Evolutionary conservation across 2,113 vertebrate species (phyloP), one percentile per base, ranked within the genome.

Genomic region (Hemiprocne comata): DNA sequence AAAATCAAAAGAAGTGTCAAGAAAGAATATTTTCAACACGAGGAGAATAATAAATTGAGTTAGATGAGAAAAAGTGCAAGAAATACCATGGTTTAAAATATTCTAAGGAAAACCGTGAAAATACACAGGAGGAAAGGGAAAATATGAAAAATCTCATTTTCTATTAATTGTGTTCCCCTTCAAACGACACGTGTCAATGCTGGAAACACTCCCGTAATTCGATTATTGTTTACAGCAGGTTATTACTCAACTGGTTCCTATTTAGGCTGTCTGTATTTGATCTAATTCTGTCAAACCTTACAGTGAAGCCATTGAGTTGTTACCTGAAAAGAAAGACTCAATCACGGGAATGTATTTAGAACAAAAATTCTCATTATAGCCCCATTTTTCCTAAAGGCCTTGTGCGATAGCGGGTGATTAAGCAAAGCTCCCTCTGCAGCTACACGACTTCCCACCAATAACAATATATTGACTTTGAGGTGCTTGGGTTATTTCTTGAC

Each of bases 321-420:
- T 85, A 93, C 90, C 94, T 89, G 94, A 69, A 86, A 92, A 93
- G 58, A 92, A 97, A 95, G 92, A 36, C 54, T 81, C 89, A 54
- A 90, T 87, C 88, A 42, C 3, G 3, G 79, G 94, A 58, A 88
- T 64, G 44, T 57, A 38, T 95, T 94, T 90, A 93, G 88, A 89
- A 90, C 91, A 88, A 87, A 97, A 97, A 65, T 90, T 95, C 94
- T 94, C 97, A 87, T 95, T 96, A 69, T 13, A 61, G 65, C 61
- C 34, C 61, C 86, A 18, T 91, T 96, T 96, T 72, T 97, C 96
- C 96, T 88, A 54, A 80, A 93, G 95, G 82, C 58, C 94, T 77
- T 21, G 36, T 65, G 88, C 26, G 58, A 65, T 17, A 7, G 85
- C 88, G 83, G 73, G 95, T 72, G 96, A 91, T 95, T 66, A 66